These are phyloP conservation scores for Corapipo altera DNA, from an alignment of 2,113 vertebrate species.

Conservation along the genomic window DNA sequence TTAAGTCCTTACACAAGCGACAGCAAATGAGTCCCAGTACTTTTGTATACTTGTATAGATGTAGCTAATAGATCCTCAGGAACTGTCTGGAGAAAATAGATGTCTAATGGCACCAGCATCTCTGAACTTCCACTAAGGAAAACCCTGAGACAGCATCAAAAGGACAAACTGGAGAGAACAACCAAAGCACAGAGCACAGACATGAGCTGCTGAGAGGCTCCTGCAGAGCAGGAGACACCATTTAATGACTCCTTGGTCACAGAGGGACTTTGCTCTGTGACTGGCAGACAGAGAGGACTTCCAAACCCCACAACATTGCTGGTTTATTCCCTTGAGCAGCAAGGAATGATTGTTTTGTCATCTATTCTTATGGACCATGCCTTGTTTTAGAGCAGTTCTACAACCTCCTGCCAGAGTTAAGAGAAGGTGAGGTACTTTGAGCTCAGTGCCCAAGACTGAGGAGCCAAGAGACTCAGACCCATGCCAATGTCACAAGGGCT, in stretches of 20 bases:
- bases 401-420: not conserved
- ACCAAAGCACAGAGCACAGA: not conserved
- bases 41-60: not conserved
- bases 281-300: not conserved
- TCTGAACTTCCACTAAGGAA: not conserved
- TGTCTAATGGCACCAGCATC: not conserved
- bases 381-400: not conserved
- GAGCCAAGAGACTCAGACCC: not conserved
- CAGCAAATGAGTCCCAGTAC: not conserved
- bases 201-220: not conserved
- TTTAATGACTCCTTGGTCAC: not conserved
- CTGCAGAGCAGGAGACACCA: not conserved
- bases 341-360: not conserved
- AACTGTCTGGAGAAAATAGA: not conserved
- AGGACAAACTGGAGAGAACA: not conserved
- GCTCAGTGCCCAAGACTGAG: not conserved
- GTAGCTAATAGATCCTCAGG: not conserved
- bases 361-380: not conserved
- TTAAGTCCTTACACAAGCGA: not conserved
- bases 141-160: not conserved
- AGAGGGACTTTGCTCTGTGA: not conserved
- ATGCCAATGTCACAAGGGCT: not conserved
- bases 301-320: not conserved
- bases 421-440: not conserved
- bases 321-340: not conserved